These are phyloP conservation scores for western clawed frog (Xenopus tropicalis) DNA, from an alignment of 2,113 vertebrate species.

Conservation along the genomic window UCB_Xtro_10.0 CM004443.2:153216501-153217000, in stretches of 20 bases:
- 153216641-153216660: background rate
- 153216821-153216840: slow-evolving; percentile 11
- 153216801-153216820: slow-evolving; percentile 17
- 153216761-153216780: slow-evolving; percentile 33
- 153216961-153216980: no score
- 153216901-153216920: no score
- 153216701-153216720: slow-evolving; percentile 2
- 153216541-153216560: background rate
- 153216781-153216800: slow-evolving; percentile 33
- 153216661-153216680: background rate
- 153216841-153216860: background rate
- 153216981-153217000: no score
- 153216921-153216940: no score
- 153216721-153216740: background rate
- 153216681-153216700: background rate
- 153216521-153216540: background rate
- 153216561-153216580: background rate
- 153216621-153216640: background rate
- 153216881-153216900: no score
- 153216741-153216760: slow-evolving; percentile 44
- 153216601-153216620: background rate
- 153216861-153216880: background rate
- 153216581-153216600: background rate
- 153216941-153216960: no score
- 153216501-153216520: background rate